These are phyloP conservation scores for Eurytoma adleriae DNA, from an alignment of 2,888 invertebrate genomes.

Conservation along the genomic window DNA sequence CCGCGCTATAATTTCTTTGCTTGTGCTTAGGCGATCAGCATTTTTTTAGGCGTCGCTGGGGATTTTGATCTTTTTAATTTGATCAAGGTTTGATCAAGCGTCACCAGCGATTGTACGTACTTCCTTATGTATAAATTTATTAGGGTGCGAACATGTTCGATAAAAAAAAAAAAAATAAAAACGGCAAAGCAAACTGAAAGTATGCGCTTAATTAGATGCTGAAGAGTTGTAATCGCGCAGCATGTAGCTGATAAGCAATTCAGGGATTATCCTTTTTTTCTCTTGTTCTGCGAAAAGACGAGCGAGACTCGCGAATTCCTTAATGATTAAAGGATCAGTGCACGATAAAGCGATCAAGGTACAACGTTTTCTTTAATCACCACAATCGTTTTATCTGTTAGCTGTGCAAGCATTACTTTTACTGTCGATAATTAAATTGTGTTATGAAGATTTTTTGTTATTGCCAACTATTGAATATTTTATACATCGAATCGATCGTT, in stretches of 20 bases:
- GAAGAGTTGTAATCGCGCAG: constrained; percentile 19
- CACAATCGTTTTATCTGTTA: too few species aligned
- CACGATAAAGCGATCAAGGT: background rate
- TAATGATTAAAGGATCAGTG: constrained; percentile 9
- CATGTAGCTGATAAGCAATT: constrained; percentile 31
- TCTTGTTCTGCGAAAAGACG: background rate
- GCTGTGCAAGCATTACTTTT: too few species aligned
- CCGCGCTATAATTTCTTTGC: too few species aligned
- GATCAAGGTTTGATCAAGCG: background rate
- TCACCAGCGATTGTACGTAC: constrained; percentile 35
- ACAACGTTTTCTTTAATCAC: background rate
- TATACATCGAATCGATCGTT: too few species aligned
- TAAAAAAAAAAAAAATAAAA: constrained; percentile 1
- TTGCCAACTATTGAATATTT: too few species aligned
- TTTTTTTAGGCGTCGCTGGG: too few species aligned
- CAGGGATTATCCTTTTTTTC: constrained; percentile 30
- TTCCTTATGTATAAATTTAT: constrained; percentile 27
- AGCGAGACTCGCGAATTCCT: background rate
- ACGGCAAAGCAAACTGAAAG: constrained; percentile 27
- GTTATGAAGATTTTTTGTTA: too few species aligned
- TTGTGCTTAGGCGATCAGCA: too few species aligned
- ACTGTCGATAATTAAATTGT: too few species aligned
- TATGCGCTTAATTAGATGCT: constrained; percentile 28
- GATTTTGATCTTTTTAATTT: background rate
- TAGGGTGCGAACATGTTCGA: constrained; percentile 31